These are phyloP conservation scores for Aphis gossypii DNA, from an alignment of 1,140 invertebrate species.

Conservation along the genomic window DNA sequence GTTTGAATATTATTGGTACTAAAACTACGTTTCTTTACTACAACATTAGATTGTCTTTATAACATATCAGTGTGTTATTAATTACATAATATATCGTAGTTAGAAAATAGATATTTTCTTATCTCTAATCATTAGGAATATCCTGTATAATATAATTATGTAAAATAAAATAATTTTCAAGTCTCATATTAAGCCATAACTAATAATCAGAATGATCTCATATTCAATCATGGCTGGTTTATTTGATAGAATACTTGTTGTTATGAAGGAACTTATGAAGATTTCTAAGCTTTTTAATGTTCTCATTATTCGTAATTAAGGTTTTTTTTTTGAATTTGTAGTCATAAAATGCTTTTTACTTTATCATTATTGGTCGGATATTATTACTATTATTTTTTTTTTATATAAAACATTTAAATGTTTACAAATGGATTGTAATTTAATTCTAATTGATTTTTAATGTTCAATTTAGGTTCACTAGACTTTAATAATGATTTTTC, in stretches of 20 bases:
- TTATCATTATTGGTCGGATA: background rate
- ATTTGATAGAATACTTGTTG: too few relatives aligned
- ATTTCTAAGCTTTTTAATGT: too few relatives aligned
- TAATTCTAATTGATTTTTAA: background rate
- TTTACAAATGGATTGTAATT: background rate
- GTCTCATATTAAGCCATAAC: too few relatives aligned
- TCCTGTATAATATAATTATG: background rate
- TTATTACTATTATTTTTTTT: too few relatives aligned
- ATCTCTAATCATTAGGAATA: background rate
- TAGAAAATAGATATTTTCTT: background rate
- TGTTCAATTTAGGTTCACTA: background rate
- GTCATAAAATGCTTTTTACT: background rate
- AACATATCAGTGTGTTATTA: background rate
- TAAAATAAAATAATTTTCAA: too few relatives aligned
- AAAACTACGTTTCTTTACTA: background rate
- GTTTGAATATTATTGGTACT: background rate
- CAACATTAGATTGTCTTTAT: background rate
- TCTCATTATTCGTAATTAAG: too few relatives aligned
- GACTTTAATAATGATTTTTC: background rate
- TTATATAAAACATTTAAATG: too few relatives aligned
- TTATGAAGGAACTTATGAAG: too few relatives aligned
- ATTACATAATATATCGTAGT: background rate
- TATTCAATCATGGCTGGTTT: too few relatives aligned
- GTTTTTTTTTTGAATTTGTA: too few relatives aligned
- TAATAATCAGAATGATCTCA: too few relatives aligned